Evolutionary conservation across 2,888 invertebrate species (phyloP).

Genomic region (Eristalinus sepulchralis): DNA sequence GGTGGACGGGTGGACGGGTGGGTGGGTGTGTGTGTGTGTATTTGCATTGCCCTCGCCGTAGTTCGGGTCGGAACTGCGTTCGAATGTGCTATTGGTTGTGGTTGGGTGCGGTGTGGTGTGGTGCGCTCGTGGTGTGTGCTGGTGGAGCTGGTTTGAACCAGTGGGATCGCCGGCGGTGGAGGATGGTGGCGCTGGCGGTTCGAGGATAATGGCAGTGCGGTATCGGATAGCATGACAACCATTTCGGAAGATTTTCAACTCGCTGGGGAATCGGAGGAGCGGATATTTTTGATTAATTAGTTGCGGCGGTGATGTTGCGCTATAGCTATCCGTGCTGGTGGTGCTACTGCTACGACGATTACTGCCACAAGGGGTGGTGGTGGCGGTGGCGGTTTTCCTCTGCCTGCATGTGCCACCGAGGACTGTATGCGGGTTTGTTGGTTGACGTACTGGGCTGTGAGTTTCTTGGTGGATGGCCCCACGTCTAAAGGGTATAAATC

Average conservation of each 20-base stretch:
- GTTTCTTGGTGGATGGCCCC: slow-evolving; percentile 11
- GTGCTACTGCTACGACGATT: neutral
- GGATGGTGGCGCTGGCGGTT: slow-evolving; percentile 25
- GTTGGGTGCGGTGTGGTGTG: neutral
- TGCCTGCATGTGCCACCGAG: neutral
- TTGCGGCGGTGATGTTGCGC: slow-evolving; percentile 49
- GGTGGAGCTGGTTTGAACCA: slow-evolving; percentile 28
- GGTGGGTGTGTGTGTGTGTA: neutral
- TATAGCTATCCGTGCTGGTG: neutral
- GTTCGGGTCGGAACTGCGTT: neutral
- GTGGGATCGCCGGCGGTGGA: slow-evolving; percentile 13
- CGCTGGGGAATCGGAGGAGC: slow-evolving; percentile 50
- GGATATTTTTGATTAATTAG: slow-evolving; percentile 70
- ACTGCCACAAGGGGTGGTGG: neutral
- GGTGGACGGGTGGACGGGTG: neutral
- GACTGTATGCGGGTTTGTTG: slow-evolving; percentile 1
- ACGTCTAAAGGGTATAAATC: slow-evolving; percentile 39
- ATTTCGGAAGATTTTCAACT: slow-evolving; percentile 68
- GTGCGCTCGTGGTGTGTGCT: slow-evolving; percentile 24
- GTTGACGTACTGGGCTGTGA: slow-evolving; percentile 24
- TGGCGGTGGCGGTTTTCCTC: neutral
- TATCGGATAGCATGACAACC: slow-evolving; percentile 63
- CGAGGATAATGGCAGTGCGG: slow-evolving; percentile 40
- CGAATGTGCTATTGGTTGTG: slow-evolving; percentile 18
- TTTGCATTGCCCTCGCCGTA: neutral